These are phyloP conservation scores for Neogale vison DNA, from an alignment of 2,113 vertebrate genomes.

Conservation along the genomic window DNA sequence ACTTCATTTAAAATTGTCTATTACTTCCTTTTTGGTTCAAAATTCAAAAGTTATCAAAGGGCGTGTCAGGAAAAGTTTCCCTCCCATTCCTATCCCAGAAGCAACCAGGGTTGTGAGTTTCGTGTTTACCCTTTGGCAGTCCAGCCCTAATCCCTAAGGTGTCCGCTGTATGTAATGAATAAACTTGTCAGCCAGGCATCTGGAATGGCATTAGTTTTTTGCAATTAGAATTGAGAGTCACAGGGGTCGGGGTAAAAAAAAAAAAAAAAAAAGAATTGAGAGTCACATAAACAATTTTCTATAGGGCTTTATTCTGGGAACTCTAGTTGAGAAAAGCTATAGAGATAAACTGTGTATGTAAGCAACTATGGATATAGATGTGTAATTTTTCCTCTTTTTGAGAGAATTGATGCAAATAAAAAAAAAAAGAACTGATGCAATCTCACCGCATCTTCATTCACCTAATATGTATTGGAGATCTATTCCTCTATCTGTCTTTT, in stretches of 20 bases:
- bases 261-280: no score
- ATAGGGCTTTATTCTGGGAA: conserved; percentile 12
- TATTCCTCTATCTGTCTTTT: not conserved
- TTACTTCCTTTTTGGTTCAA: conserved; percentile 11
- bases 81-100: not conserved
- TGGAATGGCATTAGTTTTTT: not conserved
- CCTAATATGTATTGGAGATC: not conserved
- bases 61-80: not conserved
- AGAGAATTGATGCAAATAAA: not conserved
- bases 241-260: no score
- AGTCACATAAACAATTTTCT: not conserved
- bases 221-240: not conserved
- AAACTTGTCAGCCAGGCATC: not conserved
- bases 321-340: not conserved
- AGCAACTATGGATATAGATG: not conserved
- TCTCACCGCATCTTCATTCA: not conserved
- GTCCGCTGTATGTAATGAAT: not conserved
- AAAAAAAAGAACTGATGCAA: not conserved
- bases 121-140: not conserved
- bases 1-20: not conserved
- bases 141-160: not conserved
- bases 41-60: conserved; percentile 24
- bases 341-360: not conserved
- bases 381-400: not conserved
- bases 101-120: not conserved